Evolutionary conservation across 2,888 invertebrate species (phyloP).

Genomic region (Phyllotreta cruciferae): DNA sequence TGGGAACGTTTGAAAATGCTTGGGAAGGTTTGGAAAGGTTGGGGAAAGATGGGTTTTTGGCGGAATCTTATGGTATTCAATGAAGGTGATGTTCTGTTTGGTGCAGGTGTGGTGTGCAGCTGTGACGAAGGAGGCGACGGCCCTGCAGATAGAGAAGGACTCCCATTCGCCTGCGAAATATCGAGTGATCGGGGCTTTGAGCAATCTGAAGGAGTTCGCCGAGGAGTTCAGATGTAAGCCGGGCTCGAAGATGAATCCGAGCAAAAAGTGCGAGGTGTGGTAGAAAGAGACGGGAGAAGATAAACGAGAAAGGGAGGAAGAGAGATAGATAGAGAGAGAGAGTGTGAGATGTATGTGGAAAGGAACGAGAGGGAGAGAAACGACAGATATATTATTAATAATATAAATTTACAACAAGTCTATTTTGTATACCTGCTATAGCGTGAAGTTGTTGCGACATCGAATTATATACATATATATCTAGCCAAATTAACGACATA

Average conservation of each 20-base stretch:
- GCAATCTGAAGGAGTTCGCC: conserved; percentile 85
- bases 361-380: too few relatives aligned
- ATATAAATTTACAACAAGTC: conserved; percentile 2
- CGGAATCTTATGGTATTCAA: too few relatives aligned
- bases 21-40: too few relatives aligned
- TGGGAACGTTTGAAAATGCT: too few relatives aligned
- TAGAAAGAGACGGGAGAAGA: conserved; percentile 58
- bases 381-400: neutral
- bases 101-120: too few relatives aligned
- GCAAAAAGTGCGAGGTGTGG: conserved; percentile 88
- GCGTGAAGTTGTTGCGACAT: too few relatives aligned
- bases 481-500: too few relatives aligned
- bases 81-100: too few relatives aligned
- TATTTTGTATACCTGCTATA: neutral
- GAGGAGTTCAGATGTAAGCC: conserved; percentile 77
- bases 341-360: too few relatives aligned
- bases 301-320: neutral
- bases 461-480: too few relatives aligned
- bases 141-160: conserved; percentile 90
- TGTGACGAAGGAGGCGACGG: conserved; percentile 82
- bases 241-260: conserved; percentile 85
- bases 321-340: too few relatives aligned
- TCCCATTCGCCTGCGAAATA: conserved; percentile 89
- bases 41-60: too few relatives aligned
- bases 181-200: conserved; percentile 84